These are phyloP conservation scores for Pseudococcus longispinus DNA, from an alignment of 2,888 invertebrate species.

Conservation along the genomic window DNA sequence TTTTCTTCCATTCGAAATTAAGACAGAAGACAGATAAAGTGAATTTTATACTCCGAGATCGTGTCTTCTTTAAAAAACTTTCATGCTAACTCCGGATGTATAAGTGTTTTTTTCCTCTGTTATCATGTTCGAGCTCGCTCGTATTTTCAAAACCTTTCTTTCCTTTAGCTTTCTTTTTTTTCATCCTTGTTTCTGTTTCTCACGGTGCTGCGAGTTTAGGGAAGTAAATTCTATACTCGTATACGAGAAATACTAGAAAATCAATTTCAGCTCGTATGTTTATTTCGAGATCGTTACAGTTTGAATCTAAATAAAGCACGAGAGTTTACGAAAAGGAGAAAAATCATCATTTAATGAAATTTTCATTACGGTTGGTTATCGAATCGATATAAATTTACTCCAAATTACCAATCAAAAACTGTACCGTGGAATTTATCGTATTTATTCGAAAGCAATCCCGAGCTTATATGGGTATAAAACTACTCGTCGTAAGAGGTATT, in stretches of 20 bases:
- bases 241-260: background rate
- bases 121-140: background rate
- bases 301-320: background rate
- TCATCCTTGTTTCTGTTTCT: background rate
- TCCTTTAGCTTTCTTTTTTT: background rate
- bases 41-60: background rate
- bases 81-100: background rate
- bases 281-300: background rate
- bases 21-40: conserved; percentile 20
- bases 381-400: background rate
- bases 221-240: background rate
- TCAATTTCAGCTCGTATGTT: conserved; percentile 18
- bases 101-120: background rate
- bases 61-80: background rate
- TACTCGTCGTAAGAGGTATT: background rate
- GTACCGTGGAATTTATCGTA: background rate
- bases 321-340: background rate
- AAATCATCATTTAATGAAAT: background rate
- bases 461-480: conserved; percentile 26
- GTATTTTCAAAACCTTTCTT: background rate
- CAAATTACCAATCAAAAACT: background rate
- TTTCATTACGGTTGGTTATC: background rate
- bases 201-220: background rate
- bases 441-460: background rate
- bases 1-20: conserved; percentile 18